phyloP scores from a whole-genome alignment of 2,113 vertebrate genomes.

The Mugil cephalus region DNA sequence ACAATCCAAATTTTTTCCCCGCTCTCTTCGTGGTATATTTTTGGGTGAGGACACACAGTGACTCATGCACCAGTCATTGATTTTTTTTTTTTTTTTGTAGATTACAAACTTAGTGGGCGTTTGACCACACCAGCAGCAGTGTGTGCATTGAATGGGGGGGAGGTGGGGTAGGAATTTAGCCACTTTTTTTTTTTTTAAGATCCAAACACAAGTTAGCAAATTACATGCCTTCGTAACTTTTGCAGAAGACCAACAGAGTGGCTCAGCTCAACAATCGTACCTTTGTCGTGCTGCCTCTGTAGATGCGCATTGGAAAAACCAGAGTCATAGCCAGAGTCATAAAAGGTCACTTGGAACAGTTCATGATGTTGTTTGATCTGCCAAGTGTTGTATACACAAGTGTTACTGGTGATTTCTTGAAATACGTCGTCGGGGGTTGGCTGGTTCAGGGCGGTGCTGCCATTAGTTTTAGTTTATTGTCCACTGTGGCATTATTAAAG shows the following conservation, averaged over 20 bases:
- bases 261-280: conserved; percentile 47
- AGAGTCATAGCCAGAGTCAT: conserved; percentile 54
- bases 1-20: conserved; percentile 9
- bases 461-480: conserved; percentile 6
- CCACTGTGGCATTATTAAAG: conserved; percentile 22
- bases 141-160: neutral
- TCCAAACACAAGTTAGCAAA: conserved; percentile 55
- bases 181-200: no score
- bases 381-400: conserved; percentile 36
- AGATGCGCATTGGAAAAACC: conserved; percentile 69
- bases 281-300: conserved; percentile 49
- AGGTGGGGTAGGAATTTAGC: conserved; percentile 16
- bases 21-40: conserved; percentile 16
- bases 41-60: conserved; percentile 38
- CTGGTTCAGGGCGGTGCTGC: neutral
- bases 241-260: conserved; percentile 47
- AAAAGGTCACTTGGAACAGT: conserved; percentile 45
- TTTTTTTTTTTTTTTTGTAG: conserved; percentile 14
- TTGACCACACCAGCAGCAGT: neutral
- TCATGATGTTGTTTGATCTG: conserved; percentile 38
- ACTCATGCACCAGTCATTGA: conserved; percentile 37
- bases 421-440: conserved; percentile 18
- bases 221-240: conserved; percentile 45
- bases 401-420: conserved; percentile 16
- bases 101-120: conserved; percentile 12